Percentiles rank a stretch among this genome's conserved stretches.
Evolutionary conservation across 2,888 invertebrate genomes (phyloP).

Genomic region (Coenonympha arcania): DNA sequence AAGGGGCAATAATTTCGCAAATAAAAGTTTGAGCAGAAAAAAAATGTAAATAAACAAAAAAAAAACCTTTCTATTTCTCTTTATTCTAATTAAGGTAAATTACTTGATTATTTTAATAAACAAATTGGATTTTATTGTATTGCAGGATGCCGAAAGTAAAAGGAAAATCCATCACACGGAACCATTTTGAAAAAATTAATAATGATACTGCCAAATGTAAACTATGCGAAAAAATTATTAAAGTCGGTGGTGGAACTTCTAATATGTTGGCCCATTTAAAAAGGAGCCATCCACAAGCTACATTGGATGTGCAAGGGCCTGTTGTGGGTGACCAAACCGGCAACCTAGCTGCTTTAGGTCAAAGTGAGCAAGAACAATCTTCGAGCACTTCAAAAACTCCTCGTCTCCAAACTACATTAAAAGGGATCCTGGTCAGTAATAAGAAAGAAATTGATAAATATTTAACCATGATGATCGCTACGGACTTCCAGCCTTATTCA

Average conservation of each 20-base stretch:
- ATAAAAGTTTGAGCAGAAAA: too few relatives aligned
- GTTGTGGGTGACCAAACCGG: background rate
- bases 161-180: conserved; percentile 5
- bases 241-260: conserved; percentile 4
- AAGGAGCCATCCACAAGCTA: conserved; percentile 4
- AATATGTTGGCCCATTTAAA: conserved; percentile 8
- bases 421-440: background rate
- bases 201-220: background rate
- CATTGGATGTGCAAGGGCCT: background rate
- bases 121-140: background rate
- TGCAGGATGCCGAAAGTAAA: conserved; percentile 9
- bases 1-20: too few relatives aligned
- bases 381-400: background rate
- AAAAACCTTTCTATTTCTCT: background rate
- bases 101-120: background rate
- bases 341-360: background rate
- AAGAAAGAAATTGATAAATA: conserved; percentile 3
- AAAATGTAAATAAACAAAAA: too few relatives aligned
- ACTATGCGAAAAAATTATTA: background rate
- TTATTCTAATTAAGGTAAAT: background rate
- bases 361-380: background rate
- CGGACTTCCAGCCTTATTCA: conserved; percentile 12
- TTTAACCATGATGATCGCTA: conserved; percentile 8
- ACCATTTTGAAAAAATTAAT: conserved; percentile 5
- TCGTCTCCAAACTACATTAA: background rate